A percentile compares a stretch with the other conserved stretches of the same genome.
Conservation (phyloP, 2,888 invertebrate genomes). For the Mesorhabditis spiculigera region DNA sequence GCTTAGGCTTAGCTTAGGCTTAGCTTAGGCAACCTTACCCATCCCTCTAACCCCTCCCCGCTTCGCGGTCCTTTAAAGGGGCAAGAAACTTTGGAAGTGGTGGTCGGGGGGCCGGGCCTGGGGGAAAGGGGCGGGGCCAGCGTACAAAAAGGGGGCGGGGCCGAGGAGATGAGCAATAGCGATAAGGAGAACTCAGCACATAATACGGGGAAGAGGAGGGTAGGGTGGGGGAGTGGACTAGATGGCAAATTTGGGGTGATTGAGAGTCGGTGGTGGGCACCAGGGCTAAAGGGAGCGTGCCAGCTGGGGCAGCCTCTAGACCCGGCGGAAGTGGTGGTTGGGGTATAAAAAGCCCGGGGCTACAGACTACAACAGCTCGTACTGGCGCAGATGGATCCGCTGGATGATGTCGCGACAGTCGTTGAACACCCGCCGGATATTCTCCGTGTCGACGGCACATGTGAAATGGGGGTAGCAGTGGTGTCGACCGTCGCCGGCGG, state of each 20-base stretch:
- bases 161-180: constrained; percentile 14
- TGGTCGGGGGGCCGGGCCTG: too few relatives aligned
- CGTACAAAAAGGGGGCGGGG: constrained; percentile 8
- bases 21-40: too few relatives aligned
- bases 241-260: background rate
- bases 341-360: background rate
- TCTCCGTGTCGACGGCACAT: constrained; percentile 99
- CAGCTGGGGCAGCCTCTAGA: too few relatives aligned
- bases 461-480: constrained; percentile 99
- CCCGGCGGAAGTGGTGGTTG: too few relatives aligned
- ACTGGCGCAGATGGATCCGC: constrained; percentile 99
- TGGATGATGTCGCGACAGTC: constrained; percentile 99
- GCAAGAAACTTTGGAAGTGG: too few relatives aligned
- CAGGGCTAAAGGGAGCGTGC: background rate
- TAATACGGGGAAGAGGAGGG: constrained; percentile 7
- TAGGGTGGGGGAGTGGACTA: background rate
- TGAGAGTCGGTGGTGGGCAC: background rate
- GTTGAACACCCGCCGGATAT: constrained; percentile 99
- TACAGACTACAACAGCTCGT: constrained; percentile 85
- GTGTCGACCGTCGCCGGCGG: constrained; percentile 96
- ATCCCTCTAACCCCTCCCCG: too few relatives aligned
- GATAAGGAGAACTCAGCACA: constrained; percentile 23
- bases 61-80: too few relatives aligned
- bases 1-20: too few relatives aligned
- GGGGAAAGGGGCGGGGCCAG: constrained; percentile 4